These are phyloP conservation scores for Scatophagus argus DNA, from an alignment of 2,113 vertebrate genomes.

Conservation along the genomic window DNA sequence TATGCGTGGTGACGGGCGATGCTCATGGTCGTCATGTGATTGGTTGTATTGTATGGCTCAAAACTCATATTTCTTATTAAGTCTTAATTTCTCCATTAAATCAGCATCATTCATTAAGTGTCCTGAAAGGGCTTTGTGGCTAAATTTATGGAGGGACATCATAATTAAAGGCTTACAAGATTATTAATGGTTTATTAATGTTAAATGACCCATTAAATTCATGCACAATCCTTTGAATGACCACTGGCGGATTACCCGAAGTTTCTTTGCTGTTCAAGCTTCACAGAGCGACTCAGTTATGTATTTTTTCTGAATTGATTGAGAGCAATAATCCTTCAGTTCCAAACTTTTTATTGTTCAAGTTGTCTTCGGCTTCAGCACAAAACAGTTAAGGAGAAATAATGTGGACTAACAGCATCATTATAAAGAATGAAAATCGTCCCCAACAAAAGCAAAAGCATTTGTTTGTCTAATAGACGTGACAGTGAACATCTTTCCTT, in stretches of 20 bases:
- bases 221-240: conserved; percentile 14
- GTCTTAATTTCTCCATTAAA: neutral
- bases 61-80: neutral
- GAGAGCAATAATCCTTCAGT: neutral
- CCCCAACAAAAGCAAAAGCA: neutral
- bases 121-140: neutral
- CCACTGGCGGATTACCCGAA: conserved; percentile 10
- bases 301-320: neutral
- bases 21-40: neutral
- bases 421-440: neutral
- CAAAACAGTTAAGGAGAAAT: neutral
- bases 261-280: neutral
- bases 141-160: neutral
- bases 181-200: conserved; percentile 22
- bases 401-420: neutral
- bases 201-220: conserved; percentile 32
- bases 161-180: conserved; percentile 9
- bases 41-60: neutral
- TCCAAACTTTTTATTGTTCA: neutral
- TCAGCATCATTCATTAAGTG: neutral
- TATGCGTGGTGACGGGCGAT: no score
- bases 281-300: neutral
- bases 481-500: neutral
- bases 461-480: neutral
- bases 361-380: no score